Base-by-base conservation (phyloP, 2,113 vertebrate genomes). In the Alouatta palliata region DNA sequence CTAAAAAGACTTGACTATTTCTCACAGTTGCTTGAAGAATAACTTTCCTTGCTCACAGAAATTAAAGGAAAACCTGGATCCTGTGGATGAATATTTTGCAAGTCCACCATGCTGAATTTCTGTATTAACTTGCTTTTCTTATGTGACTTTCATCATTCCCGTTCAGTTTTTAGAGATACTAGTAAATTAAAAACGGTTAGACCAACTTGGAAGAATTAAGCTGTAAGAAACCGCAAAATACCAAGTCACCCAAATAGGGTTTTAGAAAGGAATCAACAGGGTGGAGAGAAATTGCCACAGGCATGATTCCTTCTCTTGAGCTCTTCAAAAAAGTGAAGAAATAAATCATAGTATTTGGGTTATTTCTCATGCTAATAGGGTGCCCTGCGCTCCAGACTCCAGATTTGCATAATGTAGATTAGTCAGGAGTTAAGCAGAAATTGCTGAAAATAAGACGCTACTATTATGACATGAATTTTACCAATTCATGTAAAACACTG, bases 41-140 rank as follows among this genome's bases (percentile, higher is more conserved):
- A 25, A 10, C 5, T 84, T 11, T 17, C 12, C 47, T 70, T 27
- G 37, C 23, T 73, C 5, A 14, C 8, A 68, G 70, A 79, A 12
- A 27, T 16, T 3, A 32, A n/a, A 19, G 68, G 13, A 64, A 54
- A 40, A 19, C 66, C 32, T 3, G 27, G n/a, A 20, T 3, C n/a
- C 75, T 12, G 0, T 0, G 6, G 11, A 27, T 17, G 35, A 7
- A 3, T 7, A 1, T 30, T 6, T 3, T 64, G 5, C 0, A 3
- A 21, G 37, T 14, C 2, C 4, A 9, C 19, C 8, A 16, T 5
- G 20, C 14, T 19, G 11, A 43, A 47, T 19, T 32, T 32, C 52
- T 71, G 1, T 3, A 20, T 16, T 17, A 32, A 52, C 20, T 13
- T 14, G 20, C 6, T 40, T 32, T 64, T 45, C 37, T 23, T 20